Evolutionary conservation across 2,888 invertebrate species (phyloP).

Genomic region (Fragum whitleyi): DNA sequence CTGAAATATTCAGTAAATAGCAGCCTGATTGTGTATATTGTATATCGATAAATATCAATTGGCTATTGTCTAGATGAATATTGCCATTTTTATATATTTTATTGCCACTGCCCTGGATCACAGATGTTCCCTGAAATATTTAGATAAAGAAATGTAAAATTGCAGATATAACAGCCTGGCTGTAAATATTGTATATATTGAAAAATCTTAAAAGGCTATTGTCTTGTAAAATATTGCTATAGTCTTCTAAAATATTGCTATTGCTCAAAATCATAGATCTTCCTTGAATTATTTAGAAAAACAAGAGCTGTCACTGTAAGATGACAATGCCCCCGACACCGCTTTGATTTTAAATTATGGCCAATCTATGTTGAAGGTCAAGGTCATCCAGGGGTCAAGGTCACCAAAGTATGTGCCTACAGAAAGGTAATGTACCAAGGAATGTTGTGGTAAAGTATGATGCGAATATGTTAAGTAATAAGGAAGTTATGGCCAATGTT

Average conservation of each 20-base stretch:
- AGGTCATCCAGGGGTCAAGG: too few species aligned
- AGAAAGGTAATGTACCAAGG: too few species aligned
- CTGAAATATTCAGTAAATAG: conserved; percentile 18
- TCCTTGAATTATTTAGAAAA: too few species aligned
- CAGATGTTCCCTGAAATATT: neutral
- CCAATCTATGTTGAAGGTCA: too few species aligned
- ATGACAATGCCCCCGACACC: too few species aligned
- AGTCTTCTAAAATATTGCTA: neutral
- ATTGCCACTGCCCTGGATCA: neutral
- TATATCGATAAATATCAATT: conserved; percentile 5
- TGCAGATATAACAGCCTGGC: conserved; percentile 41
- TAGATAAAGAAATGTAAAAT: too few species aligned
- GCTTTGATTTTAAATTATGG: too few species aligned
- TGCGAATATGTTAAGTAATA: too few species aligned
- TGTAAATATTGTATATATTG: conserved; percentile 32
- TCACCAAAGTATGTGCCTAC: too few species aligned
- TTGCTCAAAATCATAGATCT: neutral
- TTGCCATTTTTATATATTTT: neutral
- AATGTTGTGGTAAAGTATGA: too few species aligned
- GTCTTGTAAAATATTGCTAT: neutral
- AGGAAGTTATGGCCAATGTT: too few species aligned
- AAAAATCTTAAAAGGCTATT: neutral
- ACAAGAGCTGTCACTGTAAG: too few species aligned
- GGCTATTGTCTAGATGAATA: neutral
- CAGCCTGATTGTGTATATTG: conserved; percentile 39